A percentile compares a stretch with the other conserved stretches of the same genome.
Conservation (phyloP, 2,113 vertebrate genomes). For the Microcebus lehilahytsara region DNA sequence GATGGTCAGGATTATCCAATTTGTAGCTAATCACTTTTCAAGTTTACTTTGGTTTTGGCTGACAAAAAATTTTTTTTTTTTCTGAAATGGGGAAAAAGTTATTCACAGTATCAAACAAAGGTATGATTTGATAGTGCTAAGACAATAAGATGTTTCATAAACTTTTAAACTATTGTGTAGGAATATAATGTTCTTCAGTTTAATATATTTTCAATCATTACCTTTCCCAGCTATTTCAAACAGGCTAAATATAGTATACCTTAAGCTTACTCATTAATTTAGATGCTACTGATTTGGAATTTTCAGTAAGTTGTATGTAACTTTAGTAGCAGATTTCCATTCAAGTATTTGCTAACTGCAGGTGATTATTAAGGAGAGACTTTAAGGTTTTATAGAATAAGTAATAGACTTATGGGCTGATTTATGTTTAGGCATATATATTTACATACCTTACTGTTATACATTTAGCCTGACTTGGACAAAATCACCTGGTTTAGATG, state of each 20-base stretch:
- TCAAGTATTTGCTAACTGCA: slow-evolving; percentile 21
- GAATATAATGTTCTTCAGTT: background rate
- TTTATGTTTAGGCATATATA: background rate
- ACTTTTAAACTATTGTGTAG: background rate
- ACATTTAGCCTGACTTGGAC: slow-evolving; percentile 6
- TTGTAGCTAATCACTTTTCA: slow-evolving; percentile 52
- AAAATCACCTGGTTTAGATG: background rate
- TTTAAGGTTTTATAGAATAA: slow-evolving; percentile 25
- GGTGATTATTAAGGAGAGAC: slow-evolving; percentile 41
- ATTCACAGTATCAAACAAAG: background rate
- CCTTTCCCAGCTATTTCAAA: background rate
- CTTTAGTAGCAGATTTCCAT: slow-evolving; percentile 3
- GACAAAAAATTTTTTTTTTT: background rate
- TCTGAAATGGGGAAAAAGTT: background rate
- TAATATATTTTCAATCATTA: background rate
- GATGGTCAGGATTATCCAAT: slow-evolving; percentile 37
- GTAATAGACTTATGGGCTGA: background rate
- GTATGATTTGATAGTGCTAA: background rate
- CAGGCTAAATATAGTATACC: background rate
- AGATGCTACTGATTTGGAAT: background rate
- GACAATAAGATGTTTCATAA: background rate
- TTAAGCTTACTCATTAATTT: background rate
- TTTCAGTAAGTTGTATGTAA: slow-evolving; percentile 12
- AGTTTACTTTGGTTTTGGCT: slow-evolving; percentile 20
- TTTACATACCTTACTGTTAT: background rate